Evolutionary conservation across 2,888 invertebrate genomes (phyloP), one percentile per base, ranked within the genome.

Genomic region (Parthenolecanium corni): DNA sequence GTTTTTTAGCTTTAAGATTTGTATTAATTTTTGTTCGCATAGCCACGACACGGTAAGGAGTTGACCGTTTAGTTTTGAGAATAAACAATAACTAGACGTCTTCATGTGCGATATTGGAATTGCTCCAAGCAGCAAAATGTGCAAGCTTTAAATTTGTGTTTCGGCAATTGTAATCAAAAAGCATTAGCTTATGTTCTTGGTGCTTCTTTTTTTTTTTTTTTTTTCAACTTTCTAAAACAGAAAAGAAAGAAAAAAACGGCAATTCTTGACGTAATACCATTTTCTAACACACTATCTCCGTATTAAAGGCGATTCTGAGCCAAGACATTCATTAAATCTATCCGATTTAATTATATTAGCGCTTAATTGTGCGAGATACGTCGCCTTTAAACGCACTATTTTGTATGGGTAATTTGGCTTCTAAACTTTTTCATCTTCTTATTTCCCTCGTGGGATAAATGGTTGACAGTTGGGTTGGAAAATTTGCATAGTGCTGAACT

Each of bases 321-420:
- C 61, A 61, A 61, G 49, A 61, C 61, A 49, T 61, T 61, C 61
- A 40, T 61, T 61, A 61, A 61, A 61, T 61, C 61, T 61, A 20
- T 51, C 47, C 21, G 49, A 61, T 61, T 51, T 61, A 61, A 61
- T 61, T 61, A 61, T 61, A 61, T 61, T 61, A 51, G 36, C 61
- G 61, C 61, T 61, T 61, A 61, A 61, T 61, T 38, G 21, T 21
- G 46, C 20, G 20, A 20, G 46, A 20, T 44, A 20, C 6, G 20
- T 20, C 46, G 57, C 57, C 46, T n/a, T 14, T 40, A 24, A 38
- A 49, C 38, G 31, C 61, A 38, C 20, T 47, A 58, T 58, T 58
- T 58, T 58, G 58, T 58, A 21, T 36, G 49, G 18, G 58, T 49
- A 58, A 58, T 61, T 61, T 49, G 49, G 36, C 61, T 3, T 18